Base-by-base conservation (phyloP, 2,888 invertebrate genomes). In the Dryobota labecula region DNA sequence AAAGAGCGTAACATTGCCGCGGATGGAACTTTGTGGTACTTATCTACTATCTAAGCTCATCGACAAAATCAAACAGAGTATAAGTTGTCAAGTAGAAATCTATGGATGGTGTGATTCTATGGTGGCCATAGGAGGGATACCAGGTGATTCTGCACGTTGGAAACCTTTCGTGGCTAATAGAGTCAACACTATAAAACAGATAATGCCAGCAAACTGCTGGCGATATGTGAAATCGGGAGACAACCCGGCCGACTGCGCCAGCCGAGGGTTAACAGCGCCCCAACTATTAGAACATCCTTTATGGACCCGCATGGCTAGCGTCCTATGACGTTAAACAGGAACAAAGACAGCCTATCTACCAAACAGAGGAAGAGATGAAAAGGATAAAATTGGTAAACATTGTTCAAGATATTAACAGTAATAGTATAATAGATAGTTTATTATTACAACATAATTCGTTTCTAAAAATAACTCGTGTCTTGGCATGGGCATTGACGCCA, bases 11-110 rank as follows among this genome's bases (percentile, higher is more conserved):
- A 33, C 33, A 33, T 33, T 33, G 2, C 33, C 33, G 5, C 33
- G 5, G 5, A 51, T 51, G 13, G 67, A 68, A 7, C 24, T 68
- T 24, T 53, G 60, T 43, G 60, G 68, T 3, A 61, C 68, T 18
- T 15, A 61, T 45, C 27, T 68, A 43, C 33, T 68, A 18, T 41
- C 68, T 7, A 61, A 62, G 30, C 53, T 62, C 8, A 69, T 69
- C 0, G 2, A n/a, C 15, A 69, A 61, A n/a, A 54, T 62, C 0
- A 20, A n/a, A n/a, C 36, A 41, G 11, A n/a, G 45, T 9, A 43
- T 69, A 24, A 18, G 20, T 18, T 36, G 54, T 38, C 20, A n/a
- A 18, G 0, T 43, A 18, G 54, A 69, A 36, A 62, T 38, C 5
- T 54, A 62, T 27, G 43, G 69, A 7, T 62, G 54, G 62, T 41